Evolutionary conservation across 1,140 invertebrate species (phyloP).

Genomic region (Drosophila guanche): DNA sequence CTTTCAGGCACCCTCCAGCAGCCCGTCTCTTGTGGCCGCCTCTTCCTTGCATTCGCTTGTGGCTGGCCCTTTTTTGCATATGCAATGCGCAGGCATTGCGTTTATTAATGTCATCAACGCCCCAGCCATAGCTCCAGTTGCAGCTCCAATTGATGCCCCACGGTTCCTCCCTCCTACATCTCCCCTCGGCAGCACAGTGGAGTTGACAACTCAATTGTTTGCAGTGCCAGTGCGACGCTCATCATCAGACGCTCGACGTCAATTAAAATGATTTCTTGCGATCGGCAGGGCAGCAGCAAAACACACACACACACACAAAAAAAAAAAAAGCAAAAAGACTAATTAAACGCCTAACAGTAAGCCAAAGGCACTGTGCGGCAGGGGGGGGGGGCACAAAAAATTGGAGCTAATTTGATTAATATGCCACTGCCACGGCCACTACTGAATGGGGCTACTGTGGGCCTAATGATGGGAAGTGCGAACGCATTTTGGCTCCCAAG

Average conservation of each 20-base stretch:
- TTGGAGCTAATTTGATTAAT: conserved; percentile 81
- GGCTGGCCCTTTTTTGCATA: conserved; percentile 59
- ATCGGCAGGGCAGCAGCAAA: conserved; percentile 33
- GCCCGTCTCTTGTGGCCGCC: conserved; percentile 11
- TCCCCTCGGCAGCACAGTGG: conserved; percentile 29
- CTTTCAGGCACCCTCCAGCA: neutral
- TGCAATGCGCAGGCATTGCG: conserved; percentile 37
- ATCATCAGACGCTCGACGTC: conserved; percentile 56
- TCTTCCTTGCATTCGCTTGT: conserved; percentile 3
- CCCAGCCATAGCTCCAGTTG: conserved; percentile 18
- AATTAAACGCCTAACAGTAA: conserved; percentile 62
- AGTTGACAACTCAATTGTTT: conserved; percentile 54
- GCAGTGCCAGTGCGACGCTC: conserved; percentile 27
- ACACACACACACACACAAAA: conserved; percentile 27
- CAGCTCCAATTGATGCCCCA: conserved; percentile 14
- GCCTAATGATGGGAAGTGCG: conserved; percentile 76
- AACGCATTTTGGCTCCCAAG: conserved; percentile 73
- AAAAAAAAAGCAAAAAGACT: conserved; percentile 20
- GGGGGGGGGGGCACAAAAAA: conserved; percentile 42
- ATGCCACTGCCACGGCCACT: conserved; percentile 43
- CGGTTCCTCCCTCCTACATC: conserved; percentile 23
- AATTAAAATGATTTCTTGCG: conserved; percentile 75
- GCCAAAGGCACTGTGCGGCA: conserved; percentile 34
- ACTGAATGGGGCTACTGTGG: conserved; percentile 19
- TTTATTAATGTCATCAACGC: conserved; percentile 80